A percentile compares a stretch with the other conserved stretches of the same genome.
These are phyloP conservation scores for Drosophila demipolita DNA, from an alignment of 2,888 invertebrate genomes.

Conservation along the genomic window DNA sequence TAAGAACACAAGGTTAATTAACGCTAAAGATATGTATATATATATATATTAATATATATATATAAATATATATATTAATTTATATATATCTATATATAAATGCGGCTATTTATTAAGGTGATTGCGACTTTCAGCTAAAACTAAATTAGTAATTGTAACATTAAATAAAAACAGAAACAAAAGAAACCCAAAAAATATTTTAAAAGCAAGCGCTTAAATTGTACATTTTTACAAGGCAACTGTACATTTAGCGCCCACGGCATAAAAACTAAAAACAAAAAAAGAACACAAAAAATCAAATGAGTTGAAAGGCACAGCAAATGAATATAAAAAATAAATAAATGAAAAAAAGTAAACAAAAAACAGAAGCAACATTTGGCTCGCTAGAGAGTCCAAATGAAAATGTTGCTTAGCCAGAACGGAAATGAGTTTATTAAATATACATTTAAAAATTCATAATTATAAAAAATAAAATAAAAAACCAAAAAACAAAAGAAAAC, in stretches of 20 bases:
- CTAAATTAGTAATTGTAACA: constrained; percentile 65
- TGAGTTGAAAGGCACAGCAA: constrained; percentile 67
- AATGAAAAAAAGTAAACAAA: constrained; percentile 33
- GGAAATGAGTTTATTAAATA: constrained; percentile 81
- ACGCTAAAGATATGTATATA: constrained; percentile 55
- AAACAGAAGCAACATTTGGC: constrained; percentile 59
- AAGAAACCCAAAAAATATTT: constrained; percentile 60
- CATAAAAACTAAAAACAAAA: constrained; percentile 54
- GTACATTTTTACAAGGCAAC: constrained; percentile 80
- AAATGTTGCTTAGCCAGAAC: constrained; percentile 76
- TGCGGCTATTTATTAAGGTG: constrained; percentile 71
- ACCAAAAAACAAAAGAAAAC: constrained; percentile 36
- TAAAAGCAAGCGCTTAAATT: constrained; percentile 78
- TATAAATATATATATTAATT: constrained; percentile 20
- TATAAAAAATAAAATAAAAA: constrained; percentile 48
- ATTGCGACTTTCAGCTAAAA: constrained; percentile 78
- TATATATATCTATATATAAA: constrained; percentile 37
- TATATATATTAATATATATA: constrained; percentile 24
- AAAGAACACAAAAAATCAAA: constrained; percentile 39
- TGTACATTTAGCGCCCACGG: constrained; percentile 79
- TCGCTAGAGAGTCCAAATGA: constrained; percentile 41
- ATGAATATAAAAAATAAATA: constrained; percentile 47
- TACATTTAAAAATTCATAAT: constrained; percentile 74
- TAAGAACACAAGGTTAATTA: constrained; percentile 72
- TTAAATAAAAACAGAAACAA: constrained; percentile 52